Base-by-base conservation (phyloP, 2,113 vertebrate genomes). In the Pterocles burchelli region DNA sequence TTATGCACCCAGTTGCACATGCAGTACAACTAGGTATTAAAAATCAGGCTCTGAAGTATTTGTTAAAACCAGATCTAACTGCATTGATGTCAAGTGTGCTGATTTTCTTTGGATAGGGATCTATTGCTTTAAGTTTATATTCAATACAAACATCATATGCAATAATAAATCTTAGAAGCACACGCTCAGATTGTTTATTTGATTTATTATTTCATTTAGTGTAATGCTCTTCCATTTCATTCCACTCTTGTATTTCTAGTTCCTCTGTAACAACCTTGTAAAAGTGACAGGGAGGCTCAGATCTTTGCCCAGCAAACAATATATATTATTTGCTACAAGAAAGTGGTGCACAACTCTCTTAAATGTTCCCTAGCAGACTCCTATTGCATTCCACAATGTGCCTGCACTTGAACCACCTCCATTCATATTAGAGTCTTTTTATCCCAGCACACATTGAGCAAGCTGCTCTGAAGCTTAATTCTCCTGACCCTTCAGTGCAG, bases 371-470 rank as follows among this genome's bases (percentile, higher is more conserved):
- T 96, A 94, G 94, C 97, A 96, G 97, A 97, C 92, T 96, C 96
- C 96, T 95, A 89, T 96, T 96, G 93, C 96, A 97, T 96, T 97
- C 96, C 91, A 96, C 96, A 93, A 97, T 97, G 96, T 93, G 95
- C 90, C 96, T 98, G 97, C 97, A 98, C 98, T 98, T 98, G 98
- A 98, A 98, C 98, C 96, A 97, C 86, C 94, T 96, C 97, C 96
- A 98, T 98, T 98, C 97, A 98, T 93, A 95, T 93, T 80, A 96
- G 97, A 95, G 93, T 93, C 97, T 97, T 98, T 98, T 98, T 98
- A 98, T 98, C 97, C 97, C 97, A 92, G 97, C 97, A 97, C 97
- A 98, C 97, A 98, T 96, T 96, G 95, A 98, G 97, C 97, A 98
- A 98, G 97, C 98, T 97, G 96, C 96, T 97, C 97, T 92, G 96